phyloP scores from a whole-genome alignment of 1,140 invertebrate species.

The Drosophila mayri region DNA sequence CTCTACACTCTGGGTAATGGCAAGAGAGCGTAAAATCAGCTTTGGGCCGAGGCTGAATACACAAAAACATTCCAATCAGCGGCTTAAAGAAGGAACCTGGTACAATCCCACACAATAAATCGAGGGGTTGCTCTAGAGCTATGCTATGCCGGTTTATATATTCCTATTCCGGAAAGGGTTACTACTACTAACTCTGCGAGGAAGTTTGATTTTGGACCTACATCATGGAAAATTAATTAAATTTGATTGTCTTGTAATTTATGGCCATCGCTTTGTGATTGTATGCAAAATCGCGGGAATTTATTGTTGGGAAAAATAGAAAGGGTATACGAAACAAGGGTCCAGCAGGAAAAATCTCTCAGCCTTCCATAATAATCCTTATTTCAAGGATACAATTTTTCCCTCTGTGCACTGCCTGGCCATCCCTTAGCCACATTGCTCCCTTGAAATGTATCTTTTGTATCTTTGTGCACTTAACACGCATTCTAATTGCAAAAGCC shows the following conservation, averaged over 20 bases:
- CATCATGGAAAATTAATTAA: conserved; percentile 77
- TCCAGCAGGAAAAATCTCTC: neutral
- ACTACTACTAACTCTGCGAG: conserved; percentile 10
- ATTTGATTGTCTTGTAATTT: conserved; percentile 78
- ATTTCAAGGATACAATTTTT: conserved; percentile 1
- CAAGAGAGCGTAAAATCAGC: conserved; percentile 72
- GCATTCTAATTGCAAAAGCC: conserved; percentile 82
- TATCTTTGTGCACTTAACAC: conserved; percentile 80
- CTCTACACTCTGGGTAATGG: conserved; percentile 32
- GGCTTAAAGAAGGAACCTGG: conserved; percentile 63
- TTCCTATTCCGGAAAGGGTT: conserved; percentile 21
- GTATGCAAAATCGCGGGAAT: conserved; percentile 29
- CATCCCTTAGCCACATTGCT: conserved; percentile 26
- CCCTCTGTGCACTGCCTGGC: neutral
- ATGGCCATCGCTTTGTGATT: conserved; percentile 49
- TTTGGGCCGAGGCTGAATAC: conserved; percentile 51
- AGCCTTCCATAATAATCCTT: neutral
- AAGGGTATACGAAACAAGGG: neutral
- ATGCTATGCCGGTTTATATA: neutral
- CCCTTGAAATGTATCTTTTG: conserved; percentile 63
- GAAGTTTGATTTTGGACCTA: conserved; percentile 43
- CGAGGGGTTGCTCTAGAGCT: conserved; percentile 40
- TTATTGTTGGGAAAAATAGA: conserved; percentile 1
- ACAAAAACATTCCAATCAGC: conserved; percentile 80
- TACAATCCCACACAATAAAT: conserved; percentile 39